phyloP scores from a whole-genome alignment of 2,113 vertebrate genomes.

The Haplochromis vanheusdeni region DNA sequence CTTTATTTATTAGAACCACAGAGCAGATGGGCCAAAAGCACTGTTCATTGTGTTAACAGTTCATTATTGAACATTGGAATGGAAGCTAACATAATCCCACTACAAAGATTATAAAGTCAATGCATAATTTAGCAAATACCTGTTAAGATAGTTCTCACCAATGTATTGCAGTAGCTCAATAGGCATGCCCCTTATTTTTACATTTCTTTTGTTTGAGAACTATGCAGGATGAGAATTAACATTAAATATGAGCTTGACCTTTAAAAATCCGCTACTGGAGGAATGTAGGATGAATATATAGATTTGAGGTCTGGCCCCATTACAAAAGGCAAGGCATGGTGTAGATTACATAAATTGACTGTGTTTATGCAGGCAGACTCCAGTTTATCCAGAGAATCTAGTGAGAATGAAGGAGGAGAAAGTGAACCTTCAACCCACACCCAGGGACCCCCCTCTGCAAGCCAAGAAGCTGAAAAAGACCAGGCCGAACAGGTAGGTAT shows the following conservation, averaged over 20 bases:
- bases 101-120: not conserved
- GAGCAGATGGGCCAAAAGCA: not conserved
- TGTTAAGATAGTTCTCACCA: not conserved
- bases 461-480: not conserved
- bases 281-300: not conserved
- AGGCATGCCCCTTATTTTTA: not conserved
- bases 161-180: not conserved
- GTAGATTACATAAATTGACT: not conserved
- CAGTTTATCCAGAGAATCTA: conserved; percentile 37
- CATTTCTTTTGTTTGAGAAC: not conserved
- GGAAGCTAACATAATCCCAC: not conserved
- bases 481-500: conserved; percentile 52
- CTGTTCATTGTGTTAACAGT: not conserved
- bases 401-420: conserved; percentile 16
- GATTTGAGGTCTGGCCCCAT: not conserved
- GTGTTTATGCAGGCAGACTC: conserved; percentile 63
- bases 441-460: not conserved
- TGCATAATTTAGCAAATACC: not conserved
- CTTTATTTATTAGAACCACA: not conserved
- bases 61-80: not conserved
- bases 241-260: not conserved
- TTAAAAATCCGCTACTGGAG: not conserved
- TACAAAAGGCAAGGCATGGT: not conserved
- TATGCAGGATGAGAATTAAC: not conserved
- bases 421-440: not conserved